Evolutionary conservation across 2,797 vertebrate species (phyloP), one percentile per base, ranked within the genome.

Genomic region (Spinus olivaceus): DNA sequence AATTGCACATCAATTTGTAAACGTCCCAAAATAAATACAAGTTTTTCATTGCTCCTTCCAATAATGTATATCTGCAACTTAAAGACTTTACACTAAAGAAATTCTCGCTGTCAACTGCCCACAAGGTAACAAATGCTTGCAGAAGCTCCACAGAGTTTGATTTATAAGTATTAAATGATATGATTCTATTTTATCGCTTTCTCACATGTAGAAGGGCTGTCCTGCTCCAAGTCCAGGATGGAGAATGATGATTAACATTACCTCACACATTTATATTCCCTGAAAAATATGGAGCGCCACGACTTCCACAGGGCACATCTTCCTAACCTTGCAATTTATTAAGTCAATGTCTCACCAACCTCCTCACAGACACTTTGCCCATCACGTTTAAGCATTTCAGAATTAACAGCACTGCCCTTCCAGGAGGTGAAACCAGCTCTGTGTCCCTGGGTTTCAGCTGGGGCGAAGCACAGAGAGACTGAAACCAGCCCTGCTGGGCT

Each of bases 181-280:
- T 66, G 5, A 84, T 90, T 78, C 63, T 28, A n/a, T 91, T 96
- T 91, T 91, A 94, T 86, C 63, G 33, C 94, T 86, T 88, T 81
- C 85, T 79, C 70, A 5, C 60, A 94, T 83, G 91, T 76, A 95
- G 91, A 94, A 66, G 33, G 81, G 77, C 85, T 73, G 87, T 71
- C 57, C 91, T 53, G 12, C 73, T 88, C 63, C 2, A 11, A 5
- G 22, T 10, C 12, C 76, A 53, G 87, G 77, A 23, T 42, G 70
- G 95, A 81, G 91, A 93, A 72, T 6, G 82, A 90, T 86, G 87
- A 94, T 92, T 88, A 92, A 96, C 90, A 91, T 95, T 86, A 94
- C 88, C 94, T 96, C 95, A 86, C 74, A 67, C 35, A 24, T 64
- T 94, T 77, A 84, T 73, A 84, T 92, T 84, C 89, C 80, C 82